These are phyloP conservation scores for Penaeus vannamei DNA, from an alignment of 1,140 invertebrate species.

Conservation along the genomic window DNA sequence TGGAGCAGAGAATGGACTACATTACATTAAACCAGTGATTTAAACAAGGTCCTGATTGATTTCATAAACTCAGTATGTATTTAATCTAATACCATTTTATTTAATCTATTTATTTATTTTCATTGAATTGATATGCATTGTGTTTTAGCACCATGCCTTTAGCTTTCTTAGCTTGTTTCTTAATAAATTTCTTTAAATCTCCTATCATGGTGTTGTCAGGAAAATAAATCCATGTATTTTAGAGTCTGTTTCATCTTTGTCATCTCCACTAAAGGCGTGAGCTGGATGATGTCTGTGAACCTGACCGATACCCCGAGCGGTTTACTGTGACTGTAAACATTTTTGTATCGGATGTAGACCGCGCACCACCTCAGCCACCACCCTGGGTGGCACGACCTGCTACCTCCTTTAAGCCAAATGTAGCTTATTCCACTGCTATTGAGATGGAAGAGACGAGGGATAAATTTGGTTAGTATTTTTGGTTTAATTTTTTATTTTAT, in stretches of 20 bases:
- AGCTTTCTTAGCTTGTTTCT: not conserved
- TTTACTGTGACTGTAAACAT: constrained; percentile 83
- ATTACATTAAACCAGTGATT: too few species aligned
- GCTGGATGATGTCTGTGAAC: constrained; percentile 72
- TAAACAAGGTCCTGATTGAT: too few species aligned
- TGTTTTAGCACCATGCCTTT: too few species aligned
- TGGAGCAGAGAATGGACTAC: too few species aligned
- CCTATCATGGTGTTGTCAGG: not conserved
- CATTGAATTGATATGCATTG: not conserved
- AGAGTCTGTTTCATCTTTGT: constrained; percentile 9
- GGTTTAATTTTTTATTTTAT: not conserved
- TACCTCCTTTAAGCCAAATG: constrained; percentile 75
- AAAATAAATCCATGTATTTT: not conserved
- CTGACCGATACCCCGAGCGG: constrained; percentile 86
- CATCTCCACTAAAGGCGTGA: constrained; percentile 28
- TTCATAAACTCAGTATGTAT: not conserved
- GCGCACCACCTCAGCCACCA: constrained; percentile 76
- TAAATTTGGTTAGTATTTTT: constrained; percentile 72
- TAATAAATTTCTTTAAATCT: not conserved
- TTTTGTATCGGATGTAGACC: constrained; percentile 81
- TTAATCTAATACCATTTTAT: not conserved
- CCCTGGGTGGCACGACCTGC: constrained; percentile 82
- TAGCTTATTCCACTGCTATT: constrained; percentile 84
- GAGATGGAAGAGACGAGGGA: constrained; percentile 88
- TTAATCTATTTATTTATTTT: not conserved